A percentile compares a stretch with the other conserved stretches of the same genome.
Conservation (phyloP, 1,140 invertebrate species). For the Tribolium castaneum region DNA sequence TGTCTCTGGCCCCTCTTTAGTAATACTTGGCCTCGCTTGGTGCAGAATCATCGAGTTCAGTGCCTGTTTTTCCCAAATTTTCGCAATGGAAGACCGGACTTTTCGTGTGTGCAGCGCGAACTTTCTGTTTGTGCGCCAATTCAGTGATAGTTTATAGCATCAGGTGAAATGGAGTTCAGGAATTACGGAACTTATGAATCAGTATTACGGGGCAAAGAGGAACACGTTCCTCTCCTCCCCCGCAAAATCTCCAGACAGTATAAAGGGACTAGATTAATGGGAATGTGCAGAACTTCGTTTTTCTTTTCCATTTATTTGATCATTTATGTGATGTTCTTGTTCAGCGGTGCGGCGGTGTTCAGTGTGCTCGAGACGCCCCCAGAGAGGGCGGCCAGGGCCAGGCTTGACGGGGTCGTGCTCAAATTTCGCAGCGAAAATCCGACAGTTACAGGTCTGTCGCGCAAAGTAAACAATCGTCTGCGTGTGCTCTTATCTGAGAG, state of each 20-base stretch:
- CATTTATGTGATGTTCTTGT: slow-evolving; percentile 78
- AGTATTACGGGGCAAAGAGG: slow-evolving; percentile 3
- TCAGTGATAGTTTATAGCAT: slow-evolving; percentile 20
- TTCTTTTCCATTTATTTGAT: slow-evolving; percentile 69
- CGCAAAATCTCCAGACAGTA: slow-evolving; percentile 8
- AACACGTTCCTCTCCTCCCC: slow-evolving; percentile 1
- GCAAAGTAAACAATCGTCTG: neutral
- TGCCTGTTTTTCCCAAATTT: neutral
- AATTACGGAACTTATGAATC: slow-evolving; percentile 9
- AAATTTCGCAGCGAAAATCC: slow-evolving; percentile 70
- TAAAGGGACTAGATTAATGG: slow-evolving; percentile 40
- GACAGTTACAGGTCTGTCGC: slow-evolving; percentile 66
- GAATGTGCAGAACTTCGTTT: slow-evolving; percentile 58
- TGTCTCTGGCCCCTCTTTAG: neutral
- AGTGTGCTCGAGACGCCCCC: slow-evolving; percentile 78
- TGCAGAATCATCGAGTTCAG: neutral
- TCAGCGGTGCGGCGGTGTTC: slow-evolving; percentile 81
- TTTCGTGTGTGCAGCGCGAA: slow-evolving; percentile 12
- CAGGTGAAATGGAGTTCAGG: slow-evolving; percentile 6
- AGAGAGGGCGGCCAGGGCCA: slow-evolving; percentile 69
- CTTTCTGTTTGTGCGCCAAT: slow-evolving; percentile 8
- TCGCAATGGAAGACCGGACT: slow-evolving; percentile 49
- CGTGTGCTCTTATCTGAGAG: neutral
- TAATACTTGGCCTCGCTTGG: neutral
- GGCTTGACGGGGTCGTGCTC: slow-evolving; percentile 67